Evolutionary conservation across 2,888 invertebrate genomes (phyloP), one percentile per base, ranked within the genome.

Genomic region (Caenorhabditis wallacei): DNA sequence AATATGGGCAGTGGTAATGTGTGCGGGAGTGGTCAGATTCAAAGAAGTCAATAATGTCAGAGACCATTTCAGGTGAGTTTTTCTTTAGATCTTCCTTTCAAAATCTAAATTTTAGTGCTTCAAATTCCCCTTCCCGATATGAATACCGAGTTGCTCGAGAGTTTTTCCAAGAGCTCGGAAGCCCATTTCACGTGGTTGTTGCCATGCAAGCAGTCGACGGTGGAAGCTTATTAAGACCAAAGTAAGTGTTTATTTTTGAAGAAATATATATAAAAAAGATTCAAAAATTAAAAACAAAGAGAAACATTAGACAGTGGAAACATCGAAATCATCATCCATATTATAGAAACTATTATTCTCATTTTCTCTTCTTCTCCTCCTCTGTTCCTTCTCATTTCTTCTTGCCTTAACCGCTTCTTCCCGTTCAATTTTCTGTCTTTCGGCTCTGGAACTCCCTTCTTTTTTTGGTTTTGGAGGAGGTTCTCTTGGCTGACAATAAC

Each of bases 21-120:
- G 84, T 51, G 88, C 71, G 4, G 90, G 90, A 40, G 89, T 86
- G 11, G 75, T 87, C 8, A 84, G 89, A 40, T 91, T 91, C 85
- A 89, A 89, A 48, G 91, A 91, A 76, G 91, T 91, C 35, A 91
- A 91, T 79, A 90, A 91, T 81, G 91, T 91, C 43, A 74, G 91
- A 26, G 91, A 91, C 76, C 91, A 91, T 82, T 91, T 91, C 70
- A 89, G 88, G 86, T 86, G 53, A 43, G 22, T 61, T 37, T 53
- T 2, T 4, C 16, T 53, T 10, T 24, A 40, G 16, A 13, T 59
- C 13, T 37, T 4, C 24, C 10, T 11, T 18, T n/a, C 1, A 16
- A 46, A 24, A 26, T 24, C 16, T 1, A 37, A 3, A 3, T 56
- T 85, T 72, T 80, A 87, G 85, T 68, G 90, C 90, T 10, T 78